Evolutionary conservation across 2,888 invertebrate genomes (phyloP), one percentile per base, ranked within the genome.

Genomic region (Aplocera efformata): DNA sequence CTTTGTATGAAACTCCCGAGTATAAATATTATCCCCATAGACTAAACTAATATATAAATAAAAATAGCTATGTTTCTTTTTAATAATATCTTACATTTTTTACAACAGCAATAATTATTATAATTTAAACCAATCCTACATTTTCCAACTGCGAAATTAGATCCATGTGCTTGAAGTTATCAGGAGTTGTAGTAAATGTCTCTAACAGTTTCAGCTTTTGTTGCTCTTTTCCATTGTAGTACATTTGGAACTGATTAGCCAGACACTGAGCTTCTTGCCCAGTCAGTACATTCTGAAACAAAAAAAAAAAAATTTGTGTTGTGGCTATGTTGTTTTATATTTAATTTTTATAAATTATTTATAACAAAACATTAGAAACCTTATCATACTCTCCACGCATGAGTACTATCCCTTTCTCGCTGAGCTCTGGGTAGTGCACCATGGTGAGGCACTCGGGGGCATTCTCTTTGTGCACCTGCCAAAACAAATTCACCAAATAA

Each of bases 321-420:
- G n/a, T n/a, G n/a, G n/a, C n/a, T n/a, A n/a, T n/a, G n/a, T n/a
- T n/a, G n/a, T n/a, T n/a, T n/a, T n/a, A n/a, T n/a, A n/a, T n/a
- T n/a, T n/a, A n/a, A n/a, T n/a, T n/a, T n/a, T n/a, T n/a, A n/a
- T n/a, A n/a, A n/a, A n/a, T n/a, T n/a, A n/a, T 33, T n/a, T 2
- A 17, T 30, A 7, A 25, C 5, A 13, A 7, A 23, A 13, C 7
- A 23, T 32, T 8, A 36, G 38, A 22, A 40, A 78, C 89, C 79
- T 90, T 91, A 67, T 97, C 96, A 71, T 92, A 96, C 73, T 96
- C 96, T 8, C 96, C 97, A 25, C 93, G 90, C 95, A 97, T 95
- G 23, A 97, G 80, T 7, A 97, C 90, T 26, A 96, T 85, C 3
- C 91, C 93, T 69, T 95, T 95, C 27, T 90, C 88, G 5, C 90